Base-by-base conservation (phyloP, 2,797 vertebrate genomes). In the Megalops cyprinoides region DNA sequence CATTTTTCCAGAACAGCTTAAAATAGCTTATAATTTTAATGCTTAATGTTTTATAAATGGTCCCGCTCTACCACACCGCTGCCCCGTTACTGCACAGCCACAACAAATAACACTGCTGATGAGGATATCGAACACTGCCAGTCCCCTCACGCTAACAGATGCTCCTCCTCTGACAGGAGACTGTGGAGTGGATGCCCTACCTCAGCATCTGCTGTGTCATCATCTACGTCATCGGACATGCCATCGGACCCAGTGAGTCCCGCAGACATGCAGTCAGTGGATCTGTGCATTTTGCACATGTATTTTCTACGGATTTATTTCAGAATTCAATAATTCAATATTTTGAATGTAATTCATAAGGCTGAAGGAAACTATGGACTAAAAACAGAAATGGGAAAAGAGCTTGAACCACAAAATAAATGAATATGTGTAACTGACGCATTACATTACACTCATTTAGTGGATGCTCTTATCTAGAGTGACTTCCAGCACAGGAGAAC, bases 221-320 rank as follows among this genome's bases (percentile, higher is more conserved):
- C 53, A 0, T 89, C 84, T 99, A 99, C 78, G 90, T 99, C 88
- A 90, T 94, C 0, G 97, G 97, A 69, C 98, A 99, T 0, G 97
- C 96, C 71, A 91, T 97, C 0, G 98, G 98, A 82, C 95, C 97
- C 84, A 98, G 97, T 99, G 86, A 89, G 98, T 96, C 83, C n/a
- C 51, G 48, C 4, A 14, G 18, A 69, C 81, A 44, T 69, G 71
- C 87, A 82, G 87, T 83, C 76, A 85, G 14, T 69, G 82, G 76
- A 78, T 74, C 23, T 9, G 78, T 87, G 78, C 86, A 88, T 79
- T 86, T 76, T 76, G 82, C 56, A 79, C 74, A 14, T 44, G 44
- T 5, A 39, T 78, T 85, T 84, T 83, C 90, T 90, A 4, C 62
- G 4, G 34, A 4, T 12, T 18, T 31, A 62, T 9, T 28, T 9